These are phyloP conservation scores for Zeuzera pyrina DNA, from an alignment of 2,888 invertebrate species.

Conservation along the genomic window DNA sequence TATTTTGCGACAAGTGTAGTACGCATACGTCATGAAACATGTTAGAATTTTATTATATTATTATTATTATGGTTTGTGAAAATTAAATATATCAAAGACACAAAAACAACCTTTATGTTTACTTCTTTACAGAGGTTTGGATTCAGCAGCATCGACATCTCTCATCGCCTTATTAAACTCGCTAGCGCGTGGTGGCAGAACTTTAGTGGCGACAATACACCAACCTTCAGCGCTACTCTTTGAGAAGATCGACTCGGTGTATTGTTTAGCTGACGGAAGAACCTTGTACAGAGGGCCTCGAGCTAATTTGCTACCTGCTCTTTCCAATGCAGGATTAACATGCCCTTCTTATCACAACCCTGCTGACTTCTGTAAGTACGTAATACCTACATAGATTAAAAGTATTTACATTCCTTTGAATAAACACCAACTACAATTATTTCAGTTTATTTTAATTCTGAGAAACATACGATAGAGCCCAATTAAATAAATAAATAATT, in stretches of 20 bases:
- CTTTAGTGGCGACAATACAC: constrained; percentile 93
- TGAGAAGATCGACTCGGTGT: constrained; percentile 93
- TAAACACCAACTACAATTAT: too few species aligned
- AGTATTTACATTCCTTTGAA: too few species aligned
- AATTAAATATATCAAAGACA: too few species aligned
- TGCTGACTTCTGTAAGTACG: constrained; percentile 90
- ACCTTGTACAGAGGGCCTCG: constrained; percentile 90
- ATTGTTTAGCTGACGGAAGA: constrained; percentile 85
- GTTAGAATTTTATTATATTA: neutral
- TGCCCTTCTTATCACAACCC: constrained; percentile 97
- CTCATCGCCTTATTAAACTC: constrained; percentile 85
- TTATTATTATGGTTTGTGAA: neutral
- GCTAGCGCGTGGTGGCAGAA: constrained; percentile 88
- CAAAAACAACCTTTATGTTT: too few species aligned
- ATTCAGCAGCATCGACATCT: constrained; percentile 90
- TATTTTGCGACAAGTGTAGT: too few species aligned
- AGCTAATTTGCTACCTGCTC: constrained; percentile 81
- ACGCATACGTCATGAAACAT: too few species aligned
- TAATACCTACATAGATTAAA: neutral
- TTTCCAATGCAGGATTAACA: constrained; percentile 79
- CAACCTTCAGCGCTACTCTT: constrained; percentile 94
- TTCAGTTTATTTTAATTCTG: too few species aligned
- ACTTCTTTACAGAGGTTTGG: constrained; percentile 80
- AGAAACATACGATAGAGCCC: too few species aligned
- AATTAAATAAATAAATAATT: too few species aligned